Evolutionary conservation across 1,140 invertebrate genomes (phyloP).

Genomic region (Sweltsa coloradensis): DNA sequence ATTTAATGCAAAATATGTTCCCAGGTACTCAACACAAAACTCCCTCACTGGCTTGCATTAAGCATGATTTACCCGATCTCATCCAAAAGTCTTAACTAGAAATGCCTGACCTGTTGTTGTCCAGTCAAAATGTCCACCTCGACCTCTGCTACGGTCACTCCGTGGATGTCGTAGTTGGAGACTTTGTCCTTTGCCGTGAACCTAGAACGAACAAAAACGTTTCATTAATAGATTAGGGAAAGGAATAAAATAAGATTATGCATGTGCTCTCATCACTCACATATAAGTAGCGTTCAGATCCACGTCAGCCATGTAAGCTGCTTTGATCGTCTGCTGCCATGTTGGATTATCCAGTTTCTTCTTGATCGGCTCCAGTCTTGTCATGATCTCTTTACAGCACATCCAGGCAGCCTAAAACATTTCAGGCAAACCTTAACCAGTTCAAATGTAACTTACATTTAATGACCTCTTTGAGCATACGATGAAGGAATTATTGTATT

Average conservation of each 20-base stretch:
- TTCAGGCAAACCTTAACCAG: no score
- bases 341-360: slow-evolving; percentile 40
- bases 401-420: slow-evolving; percentile 49
- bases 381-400: slow-evolving; percentile 49
- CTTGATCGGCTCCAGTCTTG: slow-evolving; percentile 47
- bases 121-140: slow-evolving; percentile 70
- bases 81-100: no score
- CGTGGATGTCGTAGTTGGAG: slow-evolving; percentile 47
- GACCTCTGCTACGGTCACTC: slow-evolving; percentile 46
- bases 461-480: no score
- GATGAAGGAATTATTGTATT: no score
- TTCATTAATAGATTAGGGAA: no score
- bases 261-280: no score
- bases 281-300: slow-evolving; percentile 51
- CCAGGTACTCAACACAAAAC: no score
- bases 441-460: no score
- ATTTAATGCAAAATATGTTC: no score
- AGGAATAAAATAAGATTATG: no score
- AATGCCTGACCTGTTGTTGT: slow-evolving; percentile 38
- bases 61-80: no score
- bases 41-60: no score
- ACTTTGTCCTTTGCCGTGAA: slow-evolving; percentile 32
- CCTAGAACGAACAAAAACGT: slow-evolving; percentile 15
- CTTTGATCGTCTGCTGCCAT: slow-evolving; percentile 51
- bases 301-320: slow-evolving; percentile 40